Conservation (phyloP, 2,888 invertebrate genomes). For the Empis livida region DNA sequence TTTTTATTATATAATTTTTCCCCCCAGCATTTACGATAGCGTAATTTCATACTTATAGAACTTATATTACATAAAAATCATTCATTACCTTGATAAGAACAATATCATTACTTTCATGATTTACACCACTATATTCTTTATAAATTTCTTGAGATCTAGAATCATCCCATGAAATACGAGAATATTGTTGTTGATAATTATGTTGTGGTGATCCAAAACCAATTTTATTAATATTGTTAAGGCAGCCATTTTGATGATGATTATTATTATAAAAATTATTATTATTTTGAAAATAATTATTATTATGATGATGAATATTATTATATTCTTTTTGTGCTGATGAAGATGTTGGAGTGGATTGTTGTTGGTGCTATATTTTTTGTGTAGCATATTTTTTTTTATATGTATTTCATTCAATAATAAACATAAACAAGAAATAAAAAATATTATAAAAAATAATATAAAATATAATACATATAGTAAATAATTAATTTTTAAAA, state of each 20-base stretch:
- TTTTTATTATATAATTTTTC: no score
- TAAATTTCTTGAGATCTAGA: slow-evolving; percentile 12
- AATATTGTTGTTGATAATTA: slow-evolving; percentile 29
- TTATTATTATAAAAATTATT: background rate
- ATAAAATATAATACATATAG: background rate
- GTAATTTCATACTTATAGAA: background rate
- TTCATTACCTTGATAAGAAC: slow-evolving; percentile 34
- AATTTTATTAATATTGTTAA: background rate
- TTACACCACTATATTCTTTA: slow-evolving; percentile 4
- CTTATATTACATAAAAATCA: no score
- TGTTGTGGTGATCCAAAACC: slow-evolving; percentile 7
- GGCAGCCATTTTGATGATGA: background rate
- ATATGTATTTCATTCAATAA: background rate
- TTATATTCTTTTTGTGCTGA: background rate
- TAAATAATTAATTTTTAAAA: background rate
- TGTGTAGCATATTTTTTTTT: background rate
- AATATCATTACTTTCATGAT: slow-evolving; percentile 28
- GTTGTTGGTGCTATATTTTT: background rate
- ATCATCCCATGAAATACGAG: slow-evolving; percentile 35
- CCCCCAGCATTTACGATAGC: background rate
- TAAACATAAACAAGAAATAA: background rate
- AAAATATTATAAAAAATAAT: background rate
- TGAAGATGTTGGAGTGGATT: background rate
- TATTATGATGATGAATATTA: background rate
- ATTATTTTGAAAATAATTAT: background rate